Base-by-base conservation (phyloP, 2,888 invertebrate genomes). In the Melolontha melolontha region DNA sequence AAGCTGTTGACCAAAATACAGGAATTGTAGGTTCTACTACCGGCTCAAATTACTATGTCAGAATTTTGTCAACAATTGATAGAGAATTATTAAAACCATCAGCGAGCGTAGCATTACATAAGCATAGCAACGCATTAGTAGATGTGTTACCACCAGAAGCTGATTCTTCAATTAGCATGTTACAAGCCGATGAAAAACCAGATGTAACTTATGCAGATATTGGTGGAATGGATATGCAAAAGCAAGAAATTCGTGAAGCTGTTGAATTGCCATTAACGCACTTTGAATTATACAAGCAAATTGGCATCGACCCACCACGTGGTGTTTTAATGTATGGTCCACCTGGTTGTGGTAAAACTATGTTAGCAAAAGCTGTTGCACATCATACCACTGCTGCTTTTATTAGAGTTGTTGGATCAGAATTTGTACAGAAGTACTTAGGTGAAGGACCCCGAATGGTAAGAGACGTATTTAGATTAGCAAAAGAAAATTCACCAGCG, bases 401-500 rank as follows among this genome's bases (percentile, higher is more conserved):
- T 81, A 98, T 99, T 77, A 91, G 98, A 72, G 99, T 99, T 12
- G 99, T 99, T 14, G 99, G 99, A 4, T 98, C 98, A 0, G 99
- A 99, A 85, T 99, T 99, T 82, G 99, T 99, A 5, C 99, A 99
- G 85, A 99, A 99, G 81, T 99, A 99, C 82, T 87, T 99, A 64
- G 99, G 99, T 40, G 99, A 99, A 84, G 99, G 99, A 0, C 98
- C 99, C 0, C 90, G 99, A 65, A 99, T 99, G 99, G 99, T 99
- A 39, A 89, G 99, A 71, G 99, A 99, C 82, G 98, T 99, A 11
- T 99, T 99, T 84, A 91, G 99, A 78, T 88, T 99, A 72, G 99
- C 99, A 14, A 97, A 98, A 83, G 99, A 99, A 84, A 99, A 99
- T 85, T 94, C 98, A 0, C 99, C 99, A 0, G 98, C 98, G 1